Evolutionary conservation across 1,140 invertebrate genomes (phyloP).

Genomic region (Euura saliciscinereae): DNA sequence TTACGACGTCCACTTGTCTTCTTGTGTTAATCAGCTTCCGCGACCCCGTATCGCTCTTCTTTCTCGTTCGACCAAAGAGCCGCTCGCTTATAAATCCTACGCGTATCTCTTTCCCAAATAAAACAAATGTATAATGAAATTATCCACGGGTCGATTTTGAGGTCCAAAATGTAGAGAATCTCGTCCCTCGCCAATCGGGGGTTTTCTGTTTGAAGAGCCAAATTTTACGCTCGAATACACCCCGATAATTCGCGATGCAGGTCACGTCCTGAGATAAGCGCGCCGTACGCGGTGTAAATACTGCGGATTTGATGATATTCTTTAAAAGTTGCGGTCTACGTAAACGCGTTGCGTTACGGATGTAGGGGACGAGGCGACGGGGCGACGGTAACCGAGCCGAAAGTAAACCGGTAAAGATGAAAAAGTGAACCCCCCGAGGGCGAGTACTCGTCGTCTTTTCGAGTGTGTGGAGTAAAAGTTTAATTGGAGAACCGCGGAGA

Average conservation of each 20-base stretch:
- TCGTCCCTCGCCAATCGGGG: conserved; percentile 35
- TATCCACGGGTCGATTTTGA: conserved; percentile 2
- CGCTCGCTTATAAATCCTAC: no score
- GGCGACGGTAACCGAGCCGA: not conserved
- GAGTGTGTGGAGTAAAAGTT: not conserved
- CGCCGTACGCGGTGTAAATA: not conserved
- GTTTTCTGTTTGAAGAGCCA: conserved; percentile 56
- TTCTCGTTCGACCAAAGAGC: not conserved
- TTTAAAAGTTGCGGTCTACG: no score
- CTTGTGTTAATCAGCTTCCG: not conserved
- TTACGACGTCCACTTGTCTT: conserved; percentile 7
- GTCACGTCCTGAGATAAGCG: not conserved
- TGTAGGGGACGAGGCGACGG: no score
- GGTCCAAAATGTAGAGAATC: no score
- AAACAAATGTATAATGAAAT: not conserved
- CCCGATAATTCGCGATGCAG: conserved; percentile 38
- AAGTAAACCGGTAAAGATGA: conserved; percentile 9
- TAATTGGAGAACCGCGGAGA: conserved; percentile 1
- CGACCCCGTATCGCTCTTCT: not conserved
- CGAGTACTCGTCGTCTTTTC: not conserved
- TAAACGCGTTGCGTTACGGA: no score
- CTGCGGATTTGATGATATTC: no score
- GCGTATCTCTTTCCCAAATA: no score
- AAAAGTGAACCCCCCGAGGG: not conserved
- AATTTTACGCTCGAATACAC: conserved; percentile 59